These are phyloP conservation scores for Cheilosia vernalis DNA, from an alignment of 2,888 invertebrate genomes.

Conservation along the genomic window DNA sequence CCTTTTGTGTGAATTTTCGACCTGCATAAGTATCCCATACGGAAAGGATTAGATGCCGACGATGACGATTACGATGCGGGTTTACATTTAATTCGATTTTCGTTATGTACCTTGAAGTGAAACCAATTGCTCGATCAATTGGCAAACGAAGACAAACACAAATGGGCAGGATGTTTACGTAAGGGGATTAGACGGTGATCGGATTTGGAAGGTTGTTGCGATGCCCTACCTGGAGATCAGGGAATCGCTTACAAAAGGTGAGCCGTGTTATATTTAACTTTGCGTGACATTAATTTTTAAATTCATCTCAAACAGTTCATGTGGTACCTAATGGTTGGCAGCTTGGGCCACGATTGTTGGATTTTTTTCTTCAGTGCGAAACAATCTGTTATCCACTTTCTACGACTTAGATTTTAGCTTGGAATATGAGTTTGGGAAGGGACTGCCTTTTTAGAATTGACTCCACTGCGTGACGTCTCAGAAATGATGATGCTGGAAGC, in stretches of 20 bases:
- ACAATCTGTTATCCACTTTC: not conserved
- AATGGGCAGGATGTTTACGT: conserved; percentile 59
- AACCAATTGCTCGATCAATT: conserved; percentile 60
- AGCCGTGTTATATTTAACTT: too few relatives aligned
- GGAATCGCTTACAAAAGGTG: not conserved
- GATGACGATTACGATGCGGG: conserved; percentile 35
- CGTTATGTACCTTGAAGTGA: conserved; percentile 60
- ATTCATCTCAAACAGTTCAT: not conserved
- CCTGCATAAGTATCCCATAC: conserved; percentile 39
- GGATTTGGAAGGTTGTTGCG: conserved; percentile 40
- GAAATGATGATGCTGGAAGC: too few relatives aligned
- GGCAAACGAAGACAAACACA: conserved; percentile 39
- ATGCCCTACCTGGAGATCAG: not conserved
- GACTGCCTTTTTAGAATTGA: too few relatives aligned
- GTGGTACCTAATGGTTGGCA: not conserved
- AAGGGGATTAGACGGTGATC: conserved; percentile 53
- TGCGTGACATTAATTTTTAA: not conserved
- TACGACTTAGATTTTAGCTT: not conserved
- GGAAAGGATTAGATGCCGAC: conserved; percentile 54
- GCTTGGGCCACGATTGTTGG: not conserved
- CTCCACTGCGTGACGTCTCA: too few relatives aligned
- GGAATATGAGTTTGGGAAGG: too few relatives aligned
- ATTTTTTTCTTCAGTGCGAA: not conserved
- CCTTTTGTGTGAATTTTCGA: conserved; percentile 22
- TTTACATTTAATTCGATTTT: conserved; percentile 50